Evolutionary conservation across 2,797 vertebrate species (phyloP), one percentile per base, ranked within the genome.

Genomic region (Stomatorhinus walkeri): DNA sequence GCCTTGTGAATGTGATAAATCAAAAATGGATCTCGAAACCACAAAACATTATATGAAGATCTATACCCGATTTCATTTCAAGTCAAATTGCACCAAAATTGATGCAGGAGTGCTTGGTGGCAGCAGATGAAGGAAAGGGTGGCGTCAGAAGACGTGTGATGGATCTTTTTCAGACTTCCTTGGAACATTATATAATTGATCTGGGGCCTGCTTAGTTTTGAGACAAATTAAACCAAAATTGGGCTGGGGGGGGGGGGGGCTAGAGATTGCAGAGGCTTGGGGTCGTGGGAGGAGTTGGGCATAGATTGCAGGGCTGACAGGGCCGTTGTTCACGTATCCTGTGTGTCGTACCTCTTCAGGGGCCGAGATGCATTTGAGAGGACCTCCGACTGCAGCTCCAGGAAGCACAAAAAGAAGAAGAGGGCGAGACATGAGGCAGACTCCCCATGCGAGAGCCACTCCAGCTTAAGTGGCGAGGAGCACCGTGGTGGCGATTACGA

Each of bases 391-490:
- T 81, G 91, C 24, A 95, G 95, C 91, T 94, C 94, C 89, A 92
- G 92, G 85, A 97, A 94, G 92, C 95, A 93, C 90, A 97, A 95
- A 93, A 97, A 95, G 91, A 96, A 95, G 91, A 96, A 96, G 91
- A 96, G 96, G 92, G 95, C 95, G 93, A 96, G 94, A 91, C 94
- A 93, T 46, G 93, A 95, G 0, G 89, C 89, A 0, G 92, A 94
- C 83, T 36, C 88, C 81, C 88, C 40, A 9, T 43, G 52, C 4
- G 87, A 88, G 54, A 88, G 61, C 40, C 89, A 9, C 16, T 48
- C 61, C 7, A 32, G 49, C 88, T 89, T 28, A 14, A 89, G 88
- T 19, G 89, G 10, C 61, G 72, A 88, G 22, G 88, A 84, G 10
- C 89, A 88, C 89, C 90, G 90, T 87, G 89, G 91, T 89, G 90